A percentile compares a stretch with the other conserved stretches of the same genome.
Evolutionary conservation across 2,113 vertebrate species (phyloP).

Genomic region (Pelusios castaneus): DNA sequence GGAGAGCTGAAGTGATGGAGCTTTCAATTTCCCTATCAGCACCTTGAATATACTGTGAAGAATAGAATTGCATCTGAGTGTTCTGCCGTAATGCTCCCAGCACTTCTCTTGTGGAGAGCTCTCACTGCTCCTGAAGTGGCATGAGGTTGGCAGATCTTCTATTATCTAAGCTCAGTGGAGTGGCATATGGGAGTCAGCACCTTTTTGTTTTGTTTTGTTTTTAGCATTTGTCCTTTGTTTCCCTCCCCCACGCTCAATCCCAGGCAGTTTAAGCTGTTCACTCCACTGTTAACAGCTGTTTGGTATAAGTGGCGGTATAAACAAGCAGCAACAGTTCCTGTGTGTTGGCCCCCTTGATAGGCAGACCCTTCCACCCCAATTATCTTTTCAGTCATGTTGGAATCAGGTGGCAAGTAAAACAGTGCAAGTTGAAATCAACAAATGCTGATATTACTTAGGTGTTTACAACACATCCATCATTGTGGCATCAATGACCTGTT

Average conservation of each 20-base stretch:
- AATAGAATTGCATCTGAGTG: background rate
- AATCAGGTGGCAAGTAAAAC: background rate
- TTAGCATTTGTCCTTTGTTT: background rate
- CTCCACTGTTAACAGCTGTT: background rate
- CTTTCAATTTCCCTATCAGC: background rate
- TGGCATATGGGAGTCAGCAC: slow-evolving; percentile 4
- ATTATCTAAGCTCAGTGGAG: background rate
- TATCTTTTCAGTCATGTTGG: background rate
- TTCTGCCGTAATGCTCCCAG: background rate
- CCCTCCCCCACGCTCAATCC: background rate
- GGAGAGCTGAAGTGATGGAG: background rate
- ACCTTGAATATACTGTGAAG: background rate
- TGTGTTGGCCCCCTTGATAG: background rate
- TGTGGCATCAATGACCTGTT: background rate
- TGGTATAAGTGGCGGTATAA: background rate
- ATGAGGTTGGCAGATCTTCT: background rate
- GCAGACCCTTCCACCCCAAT: background rate
- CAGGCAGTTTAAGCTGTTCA: background rate
- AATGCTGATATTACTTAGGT: background rate
- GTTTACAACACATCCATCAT: slow-evolving; percentile 17
- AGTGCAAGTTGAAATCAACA: background rate
- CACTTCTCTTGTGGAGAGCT: background rate
- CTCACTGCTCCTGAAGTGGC: background rate
- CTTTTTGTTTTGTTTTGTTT: background rate
- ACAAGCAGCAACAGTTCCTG: background rate